A percentile compares a stretch with the other conserved stretches of the same genome.
Conservation (phyloP, 2,797 vertebrate species). For the Crenuchus spilurus region DNA sequence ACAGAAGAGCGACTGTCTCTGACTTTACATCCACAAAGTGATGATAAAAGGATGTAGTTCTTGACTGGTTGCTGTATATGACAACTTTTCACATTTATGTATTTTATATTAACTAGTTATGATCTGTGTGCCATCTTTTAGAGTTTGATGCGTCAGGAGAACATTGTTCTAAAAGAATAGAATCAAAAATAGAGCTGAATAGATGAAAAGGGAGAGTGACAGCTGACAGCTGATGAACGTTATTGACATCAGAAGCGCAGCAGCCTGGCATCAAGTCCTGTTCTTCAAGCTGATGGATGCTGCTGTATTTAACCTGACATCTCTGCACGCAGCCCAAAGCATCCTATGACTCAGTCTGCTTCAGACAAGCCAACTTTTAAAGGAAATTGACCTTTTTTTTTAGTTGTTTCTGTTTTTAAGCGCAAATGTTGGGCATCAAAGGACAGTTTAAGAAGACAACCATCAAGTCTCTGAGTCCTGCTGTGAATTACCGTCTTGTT, state of each 20-base stretch:
- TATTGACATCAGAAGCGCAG: neutral
- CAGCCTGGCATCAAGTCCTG: neutral
- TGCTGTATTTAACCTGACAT: conserved; percentile 2
- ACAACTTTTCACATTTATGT: no score
- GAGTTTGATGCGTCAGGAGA: neutral
- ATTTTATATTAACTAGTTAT: no score
- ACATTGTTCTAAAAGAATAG: neutral
- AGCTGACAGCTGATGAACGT: neutral
- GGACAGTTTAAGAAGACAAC: neutral
- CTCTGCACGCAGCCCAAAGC: neutral
- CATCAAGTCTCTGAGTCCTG: neutral
- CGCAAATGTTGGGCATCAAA: neutral
- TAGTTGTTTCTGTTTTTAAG: neutral
- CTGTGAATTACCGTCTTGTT: neutral
- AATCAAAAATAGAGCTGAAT: neutral
- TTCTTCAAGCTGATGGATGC: neutral
- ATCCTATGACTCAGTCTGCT: neutral
- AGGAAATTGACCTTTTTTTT: neutral
- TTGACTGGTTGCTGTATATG: no score
- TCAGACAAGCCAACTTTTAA: neutral
- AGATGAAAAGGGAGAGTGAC: neutral
- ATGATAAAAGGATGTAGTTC: no score
- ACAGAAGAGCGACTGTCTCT: no score
- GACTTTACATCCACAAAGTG: no score
- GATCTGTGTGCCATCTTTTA: neutral